A percentile compares a stretch with the other conserved stretches of the same genome.
phyloP scores from a whole-genome alignment of 2,888 invertebrate species.

The Dexiosoma caninum region DNA sequence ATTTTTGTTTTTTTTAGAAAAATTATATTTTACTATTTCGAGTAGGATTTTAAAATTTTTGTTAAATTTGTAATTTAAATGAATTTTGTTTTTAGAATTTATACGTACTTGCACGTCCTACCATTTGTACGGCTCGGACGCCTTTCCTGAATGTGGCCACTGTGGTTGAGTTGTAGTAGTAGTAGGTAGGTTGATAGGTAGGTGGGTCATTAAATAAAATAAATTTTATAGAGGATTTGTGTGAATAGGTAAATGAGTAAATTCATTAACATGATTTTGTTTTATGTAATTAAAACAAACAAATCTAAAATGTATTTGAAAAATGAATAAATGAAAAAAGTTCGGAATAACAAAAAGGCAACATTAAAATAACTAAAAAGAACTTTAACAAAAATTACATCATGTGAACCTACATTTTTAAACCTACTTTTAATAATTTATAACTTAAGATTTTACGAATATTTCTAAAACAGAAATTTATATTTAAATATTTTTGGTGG shows the following conservation, averaged over 20 bases:
- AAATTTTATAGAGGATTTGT: conserved; percentile 77
- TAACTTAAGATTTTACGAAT: conserved; percentile 40
- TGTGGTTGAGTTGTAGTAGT: conserved; percentile 77
- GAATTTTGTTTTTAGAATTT: conserved; percentile 67
- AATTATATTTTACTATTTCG: neutral
- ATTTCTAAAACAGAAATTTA: conserved; percentile 17
- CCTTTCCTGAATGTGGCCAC: conserved; percentile 99
- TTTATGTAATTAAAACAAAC: conserved; percentile 16
- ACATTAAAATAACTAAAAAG: conserved; percentile 21
- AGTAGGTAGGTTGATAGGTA: conserved; percentile 56
- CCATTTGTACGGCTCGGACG: conserved; percentile 99
- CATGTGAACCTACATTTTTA: conserved; percentile 48
- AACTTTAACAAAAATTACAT: conserved; percentile 13
- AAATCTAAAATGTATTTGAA: conserved; percentile 39
- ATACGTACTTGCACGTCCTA: conserved; percentile 99
- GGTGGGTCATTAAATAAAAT: conserved; percentile 62
- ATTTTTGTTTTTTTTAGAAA: conserved; percentile 10
- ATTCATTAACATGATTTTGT: conserved; percentile 63
- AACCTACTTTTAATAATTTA: conserved; percentile 44
- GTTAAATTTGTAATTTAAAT: conserved; percentile 21
- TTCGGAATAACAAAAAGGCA: conserved; percentile 30
- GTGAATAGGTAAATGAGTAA: conserved; percentile 77
- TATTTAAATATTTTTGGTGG: conserved; percentile 37
- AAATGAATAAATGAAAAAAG: conserved; percentile 27
- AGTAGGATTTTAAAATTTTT: conserved; percentile 2